phyloP scores from a whole-genome alignment of 37 sponge, comb jelly and placozoan genomes.

The Theonella swinhoei region DNA sequence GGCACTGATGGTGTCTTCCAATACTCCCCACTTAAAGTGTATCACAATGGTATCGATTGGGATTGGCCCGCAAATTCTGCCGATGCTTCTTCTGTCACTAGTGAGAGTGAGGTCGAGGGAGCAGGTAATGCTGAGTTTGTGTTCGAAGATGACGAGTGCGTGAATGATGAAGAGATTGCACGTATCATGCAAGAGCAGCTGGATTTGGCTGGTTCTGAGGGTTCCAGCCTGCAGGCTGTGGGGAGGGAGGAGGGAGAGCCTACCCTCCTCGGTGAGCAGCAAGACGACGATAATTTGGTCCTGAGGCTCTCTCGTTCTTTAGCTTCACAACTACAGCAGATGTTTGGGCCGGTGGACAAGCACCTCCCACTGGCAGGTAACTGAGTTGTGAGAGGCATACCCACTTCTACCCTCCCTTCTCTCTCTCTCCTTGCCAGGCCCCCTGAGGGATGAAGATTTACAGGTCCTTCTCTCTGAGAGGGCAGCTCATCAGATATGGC shows the following conservation, averaged over 20 bases:
- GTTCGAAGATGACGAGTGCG: conserved; percentile 3
- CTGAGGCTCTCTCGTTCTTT: conserved; percentile 54
- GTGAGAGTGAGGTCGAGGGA: conserved; percentile 2
- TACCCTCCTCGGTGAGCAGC: not conserved
- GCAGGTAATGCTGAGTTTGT: conserved; percentile 11
- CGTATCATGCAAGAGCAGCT: conserved; percentile 13
- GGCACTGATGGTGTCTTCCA: not conserved
- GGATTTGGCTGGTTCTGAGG: not conserved
- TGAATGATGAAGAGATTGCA: conserved; percentile 31
- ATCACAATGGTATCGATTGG: not conserved
- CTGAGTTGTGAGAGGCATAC: not conserved
- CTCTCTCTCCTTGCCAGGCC: conserved; percentile 36
- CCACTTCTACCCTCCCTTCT: not conserved
- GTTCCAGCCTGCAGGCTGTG: not conserved
- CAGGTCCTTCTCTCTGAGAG: conserved; percentile 67
- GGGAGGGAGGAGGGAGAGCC: not conserved
- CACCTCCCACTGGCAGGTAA: conserved; percentile 40
- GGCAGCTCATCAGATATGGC: conserved; percentile 47
- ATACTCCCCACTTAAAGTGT: not conserved
- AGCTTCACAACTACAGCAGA: conserved; percentile 52
- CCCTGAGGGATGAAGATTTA: conserved; percentile 54
- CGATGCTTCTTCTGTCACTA: not conserved
- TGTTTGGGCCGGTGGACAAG: conserved; percentile 64
- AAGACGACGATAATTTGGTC: conserved; percentile 55
- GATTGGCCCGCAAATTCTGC: not conserved